Base-by-base conservation (phyloP, 2,113 vertebrate genomes). In the Platichthys flesus region DNA sequence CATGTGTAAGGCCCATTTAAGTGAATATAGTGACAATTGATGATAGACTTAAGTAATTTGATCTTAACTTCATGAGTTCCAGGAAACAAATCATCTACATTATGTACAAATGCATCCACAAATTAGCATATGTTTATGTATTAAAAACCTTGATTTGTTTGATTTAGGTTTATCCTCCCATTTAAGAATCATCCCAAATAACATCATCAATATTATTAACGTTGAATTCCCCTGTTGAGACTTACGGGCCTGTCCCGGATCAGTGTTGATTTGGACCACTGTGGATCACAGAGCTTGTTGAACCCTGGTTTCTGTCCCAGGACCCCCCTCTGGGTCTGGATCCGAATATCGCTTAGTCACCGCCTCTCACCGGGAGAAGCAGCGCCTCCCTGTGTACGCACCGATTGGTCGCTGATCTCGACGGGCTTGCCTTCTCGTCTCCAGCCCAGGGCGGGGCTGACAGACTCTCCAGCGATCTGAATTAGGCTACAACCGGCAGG, bases 391-490 rank as follows among this genome's bases (percentile, higher is more conserved):
- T 70, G 82, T 31, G 79, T 59, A 28, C 85, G 2, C 73, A 61
- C 47, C 51, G 72, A 93, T 93, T 93, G 93, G 93, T 60, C 51
- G 51, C 20, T 40, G 63, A n/a, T 58, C 67, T 64, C 60, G 81
- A 78, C 81, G 58, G 74, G 42, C 76, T 81, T 10, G 63, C 86
- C 80, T 83, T 81, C 80, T 72, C 35, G 86, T 87, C 85, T 89
- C 82, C 88, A 51, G 79, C 76, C 59, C 84, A 93, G 92, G 94
- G 94, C 93, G 94, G 93, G 94, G 93, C 91, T 83, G 84, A 65
- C 61, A 12, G 35, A 13, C 20, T 74, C 20, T 74, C 82, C 69
- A 71, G 71, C 86, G 89, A 83, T 87, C 91, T 84, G 91, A 91
- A 93, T 86, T 81, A 74, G 75, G 82, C 85, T 88, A 74, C 88